Conservation (phyloP, 2,888 invertebrate species). For the Drosophila austrosaltans region DNA sequence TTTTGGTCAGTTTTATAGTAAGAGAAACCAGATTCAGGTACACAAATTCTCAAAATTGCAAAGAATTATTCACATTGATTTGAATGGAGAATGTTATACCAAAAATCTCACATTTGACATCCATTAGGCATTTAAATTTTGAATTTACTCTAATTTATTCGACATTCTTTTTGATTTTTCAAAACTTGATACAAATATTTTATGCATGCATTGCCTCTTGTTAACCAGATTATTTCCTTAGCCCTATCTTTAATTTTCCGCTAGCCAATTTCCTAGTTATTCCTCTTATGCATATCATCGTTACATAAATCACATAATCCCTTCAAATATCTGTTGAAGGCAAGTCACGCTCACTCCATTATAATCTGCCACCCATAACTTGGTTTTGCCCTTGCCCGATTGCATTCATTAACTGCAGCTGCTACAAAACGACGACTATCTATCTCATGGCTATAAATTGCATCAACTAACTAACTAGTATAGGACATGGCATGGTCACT, state of each 20-base stretch:
- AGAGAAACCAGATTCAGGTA: neutral
- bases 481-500: neutral
- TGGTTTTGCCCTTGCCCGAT: conserved; percentile 30
- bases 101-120: neutral
- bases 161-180: too few relatives aligned
- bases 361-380: conserved; percentile 18
- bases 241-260: neutral
- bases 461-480: conserved; percentile 17
- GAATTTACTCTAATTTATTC: too few relatives aligned
- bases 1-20: neutral
- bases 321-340: conserved; percentile 25
- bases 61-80: neutral
- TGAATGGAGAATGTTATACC: neutral
- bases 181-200: too few relatives aligned
- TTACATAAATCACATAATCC: conserved; percentile 16
- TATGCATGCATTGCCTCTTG: too few relatives aligned
- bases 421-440: conserved; percentile 13
- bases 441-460: conserved; percentile 48
- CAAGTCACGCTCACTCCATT: conserved; percentile 18
- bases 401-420: conserved; percentile 55
- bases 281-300: neutral
- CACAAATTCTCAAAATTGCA: neutral
- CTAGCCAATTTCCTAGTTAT: neutral
- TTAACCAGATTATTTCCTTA: too few relatives aligned
- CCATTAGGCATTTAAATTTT: too few relatives aligned